Percentiles rank a stretch among this genome's conserved stretches.
phyloP scores from a whole-genome alignment of 2,888 invertebrate genomes.

The Coelinius sp. region DNA sequence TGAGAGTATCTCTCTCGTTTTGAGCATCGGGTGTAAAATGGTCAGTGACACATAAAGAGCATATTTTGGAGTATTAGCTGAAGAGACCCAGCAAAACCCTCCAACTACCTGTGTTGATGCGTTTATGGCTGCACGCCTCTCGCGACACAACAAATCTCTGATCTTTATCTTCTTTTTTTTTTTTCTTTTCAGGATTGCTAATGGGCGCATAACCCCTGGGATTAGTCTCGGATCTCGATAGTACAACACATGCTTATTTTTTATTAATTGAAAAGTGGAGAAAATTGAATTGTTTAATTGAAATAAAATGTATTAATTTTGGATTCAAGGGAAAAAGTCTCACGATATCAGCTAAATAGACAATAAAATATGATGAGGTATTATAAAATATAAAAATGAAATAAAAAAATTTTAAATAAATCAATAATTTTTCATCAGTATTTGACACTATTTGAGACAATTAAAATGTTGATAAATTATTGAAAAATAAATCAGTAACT shows the following conservation, averaged over 20 bases:
- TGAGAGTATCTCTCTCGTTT: background rate
- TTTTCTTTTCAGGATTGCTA: slow-evolving; percentile 50
- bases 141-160: slow-evolving; percentile 19
- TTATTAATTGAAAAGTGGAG: background rate
- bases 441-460: background rate
- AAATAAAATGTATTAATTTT: no score
- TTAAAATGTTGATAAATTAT: background rate
- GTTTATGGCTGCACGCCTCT: slow-evolving; percentile 44
- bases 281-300: background rate
- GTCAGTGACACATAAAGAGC: slow-evolving; percentile 70
- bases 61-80: slow-evolving; percentile 66
- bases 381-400: no score
- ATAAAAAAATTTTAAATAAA: no score
- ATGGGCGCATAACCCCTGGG: slow-evolving; percentile 67
- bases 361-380: no score
- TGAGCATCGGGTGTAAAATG: slow-evolving; percentile 54
- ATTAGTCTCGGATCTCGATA: slow-evolving; percentile 60
- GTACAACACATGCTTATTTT: slow-evolving; percentile 4
- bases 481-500: slow-evolving; percentile 4
- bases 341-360: no score
- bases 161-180: slow-evolving; percentile 19
- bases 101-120: slow-evolving; percentile 56
- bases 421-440: background rate
- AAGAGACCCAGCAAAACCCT: slow-evolving; percentile 20
- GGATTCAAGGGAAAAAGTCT: no score